Evolutionary conservation across 53 echinoderm and acorn worm genomes (phyloP).

Genomic region (Temnopleurus reevesii): DNA sequence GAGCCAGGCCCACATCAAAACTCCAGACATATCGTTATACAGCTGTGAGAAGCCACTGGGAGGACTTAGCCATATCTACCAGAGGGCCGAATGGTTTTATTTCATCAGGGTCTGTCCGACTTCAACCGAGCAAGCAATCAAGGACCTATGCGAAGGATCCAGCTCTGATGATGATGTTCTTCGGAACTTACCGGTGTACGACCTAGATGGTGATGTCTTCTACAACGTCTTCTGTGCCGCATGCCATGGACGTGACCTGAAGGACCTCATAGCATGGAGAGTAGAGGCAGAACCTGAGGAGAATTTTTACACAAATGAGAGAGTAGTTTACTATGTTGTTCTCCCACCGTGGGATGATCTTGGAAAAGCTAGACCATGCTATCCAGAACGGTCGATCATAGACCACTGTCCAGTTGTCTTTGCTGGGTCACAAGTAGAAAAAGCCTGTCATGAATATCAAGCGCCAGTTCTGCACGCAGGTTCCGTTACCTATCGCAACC

Average conservation of each 20-base stretch:
- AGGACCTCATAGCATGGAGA: slow-evolving; percentile 46
- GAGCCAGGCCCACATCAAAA: neutral
- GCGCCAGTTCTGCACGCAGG: slow-evolving; percentile 25
- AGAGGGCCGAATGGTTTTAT: neutral
- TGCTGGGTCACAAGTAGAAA: neutral
- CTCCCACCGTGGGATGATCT: slow-evolving; percentile 3
- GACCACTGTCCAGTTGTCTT: neutral
- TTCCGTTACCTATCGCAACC: neutral
- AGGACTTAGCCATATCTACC: slow-evolving; percentile 20
- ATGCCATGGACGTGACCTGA: slow-evolving; percentile 58
- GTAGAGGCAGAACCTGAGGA: slow-evolving; percentile 36
- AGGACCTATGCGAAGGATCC: slow-evolving; percentile 39
- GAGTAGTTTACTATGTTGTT: neutral
- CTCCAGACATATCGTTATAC: neutral
- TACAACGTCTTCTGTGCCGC: slow-evolving; percentile 79
- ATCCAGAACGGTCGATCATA: neutral
- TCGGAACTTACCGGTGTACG: slow-evolving; percentile 67
- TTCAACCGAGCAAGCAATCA: neutral
- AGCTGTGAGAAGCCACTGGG: slow-evolving; percentile 27
- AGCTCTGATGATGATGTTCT: slow-evolving; percentile 62
- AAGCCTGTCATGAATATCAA: slow-evolving; percentile 25
- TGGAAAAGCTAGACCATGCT: slow-evolving; percentile 19
- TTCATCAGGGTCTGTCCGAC: slow-evolving; percentile 25
- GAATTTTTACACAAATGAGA: neutral
- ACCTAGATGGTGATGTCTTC: slow-evolving; percentile 52